Percentiles rank a stretch among this genome's conserved stretches.
Evolutionary conservation across 2,888 invertebrate species (phyloP).

Genomic region (Stenurella melanura): DNA sequence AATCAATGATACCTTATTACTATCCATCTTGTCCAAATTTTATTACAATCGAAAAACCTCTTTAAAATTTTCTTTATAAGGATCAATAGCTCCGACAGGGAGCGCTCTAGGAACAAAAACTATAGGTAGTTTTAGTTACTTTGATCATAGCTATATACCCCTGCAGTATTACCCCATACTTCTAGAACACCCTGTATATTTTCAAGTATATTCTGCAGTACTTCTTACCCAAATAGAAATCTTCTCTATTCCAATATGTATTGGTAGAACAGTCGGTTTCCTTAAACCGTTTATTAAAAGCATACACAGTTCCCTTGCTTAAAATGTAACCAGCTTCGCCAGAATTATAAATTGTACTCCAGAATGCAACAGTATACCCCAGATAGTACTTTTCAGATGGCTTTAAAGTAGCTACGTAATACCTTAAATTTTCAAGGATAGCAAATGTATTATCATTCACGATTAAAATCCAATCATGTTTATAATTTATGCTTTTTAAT

Average conservation of each 20-base stretch:
- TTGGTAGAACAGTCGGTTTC: conserved; percentile 71
- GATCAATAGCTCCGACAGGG: no score
- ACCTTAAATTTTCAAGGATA: conserved; percentile 76
- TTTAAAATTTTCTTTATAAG: no score
- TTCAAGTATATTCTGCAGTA: neutral
- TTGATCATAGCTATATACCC: no score
- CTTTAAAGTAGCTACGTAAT: conserved; percentile 73
- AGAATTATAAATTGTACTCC: conserved; percentile 76
- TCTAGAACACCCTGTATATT: no score
- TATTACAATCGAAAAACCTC: no score
- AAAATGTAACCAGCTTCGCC: conserved; percentile 77
- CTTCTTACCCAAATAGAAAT: conserved; percentile 75
- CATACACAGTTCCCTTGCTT: conserved; percentile 73
- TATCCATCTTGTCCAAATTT: no score
- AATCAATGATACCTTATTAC: no score
- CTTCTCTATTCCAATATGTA: conserved; percentile 77
- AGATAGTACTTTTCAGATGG: conserved; percentile 74
- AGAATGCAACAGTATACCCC: conserved; percentile 75
- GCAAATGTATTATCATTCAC: conserved; percentile 76
- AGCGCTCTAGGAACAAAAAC: no score
- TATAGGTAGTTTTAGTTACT: no score
- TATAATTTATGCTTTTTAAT: conserved; percentile 58
- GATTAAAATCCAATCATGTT: conserved; percentile 75
- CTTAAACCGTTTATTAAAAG: conserved; percentile 67
- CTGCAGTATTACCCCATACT: no score